A percentile compares a stretch with the other conserved stretches of the same genome.
phyloP scores from a whole-genome alignment of 2,797 vertebrate genomes.

The Apogon hyalosoma region DNA sequence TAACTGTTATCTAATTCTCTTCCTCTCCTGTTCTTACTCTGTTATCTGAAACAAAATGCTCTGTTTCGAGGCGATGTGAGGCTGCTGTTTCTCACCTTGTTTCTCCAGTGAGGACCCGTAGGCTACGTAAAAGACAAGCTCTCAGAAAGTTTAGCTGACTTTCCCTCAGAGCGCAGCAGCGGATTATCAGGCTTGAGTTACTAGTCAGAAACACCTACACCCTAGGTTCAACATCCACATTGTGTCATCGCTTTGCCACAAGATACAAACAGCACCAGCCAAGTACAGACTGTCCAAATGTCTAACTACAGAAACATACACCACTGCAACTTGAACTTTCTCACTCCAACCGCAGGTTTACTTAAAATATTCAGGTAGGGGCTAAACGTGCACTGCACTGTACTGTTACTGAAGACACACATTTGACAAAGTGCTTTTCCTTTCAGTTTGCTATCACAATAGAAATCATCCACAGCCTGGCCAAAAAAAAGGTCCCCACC shows the following conservation, averaged over 20 bases:
- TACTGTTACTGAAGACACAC: not conserved
- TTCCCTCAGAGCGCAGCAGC: slow-evolving; percentile 45
- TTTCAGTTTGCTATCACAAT: slow-evolving; percentile 4
- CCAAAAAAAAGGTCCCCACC: too few relatives aligned
- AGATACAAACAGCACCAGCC: slow-evolving; percentile 46
- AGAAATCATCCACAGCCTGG: too few relatives aligned
- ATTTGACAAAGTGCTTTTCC: not conserved
- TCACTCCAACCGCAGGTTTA: slow-evolving; percentile 41
- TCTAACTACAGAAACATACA: slow-evolving; percentile 48
- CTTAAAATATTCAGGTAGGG: slow-evolving; percentile 56
- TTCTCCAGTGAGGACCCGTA: slow-evolving; percentile 41
- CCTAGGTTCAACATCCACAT: slow-evolving; percentile 43
- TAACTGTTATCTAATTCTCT: slow-evolving; percentile 65
- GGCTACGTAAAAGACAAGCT: slow-evolving; percentile 47
- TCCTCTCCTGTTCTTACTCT: slow-evolving; percentile 58
- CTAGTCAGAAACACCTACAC: slow-evolving; percentile 54
- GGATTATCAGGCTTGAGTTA: slow-evolving; percentile 69
- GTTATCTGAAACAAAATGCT: slow-evolving; percentile 67
- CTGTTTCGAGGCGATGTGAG: slow-evolving; percentile 58
- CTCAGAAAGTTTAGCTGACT: slow-evolving; percentile 60
- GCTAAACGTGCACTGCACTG: not conserved
- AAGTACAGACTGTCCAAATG: slow-evolving; percentile 42
- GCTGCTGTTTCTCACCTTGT: slow-evolving; percentile 55
- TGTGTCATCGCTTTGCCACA: slow-evolving; percentile 47
- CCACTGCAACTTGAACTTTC: slow-evolving; percentile 51